Conservation (phyloP, 2,888 invertebrate species). For the Bombylius discolor region DNA sequence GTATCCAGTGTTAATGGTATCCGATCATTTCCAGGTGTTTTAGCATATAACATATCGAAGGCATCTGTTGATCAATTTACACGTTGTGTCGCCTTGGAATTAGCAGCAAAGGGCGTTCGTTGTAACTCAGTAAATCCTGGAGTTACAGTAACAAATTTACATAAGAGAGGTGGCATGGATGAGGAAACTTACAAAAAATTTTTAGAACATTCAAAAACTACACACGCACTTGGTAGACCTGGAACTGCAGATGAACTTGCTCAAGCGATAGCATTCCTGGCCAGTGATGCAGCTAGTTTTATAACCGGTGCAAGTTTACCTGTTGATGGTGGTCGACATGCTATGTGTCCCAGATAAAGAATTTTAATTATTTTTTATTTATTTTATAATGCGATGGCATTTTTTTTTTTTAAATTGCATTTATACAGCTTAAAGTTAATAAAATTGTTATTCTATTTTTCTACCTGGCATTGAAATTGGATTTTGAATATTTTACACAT, state of each 20-base stretch:
- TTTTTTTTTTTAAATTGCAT: background rate
- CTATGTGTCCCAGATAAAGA: conserved; percentile 77
- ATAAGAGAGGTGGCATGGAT: conserved; percentile 72
- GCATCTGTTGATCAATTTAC: conserved; percentile 92
- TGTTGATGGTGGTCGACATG: conserved; percentile 90
- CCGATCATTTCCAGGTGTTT: conserved; percentile 75
- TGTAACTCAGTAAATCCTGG: conserved; percentile 88
- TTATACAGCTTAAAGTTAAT: background rate
- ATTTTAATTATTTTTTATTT: background rate
- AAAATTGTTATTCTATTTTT: too few relatives aligned
- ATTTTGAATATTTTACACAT: too few relatives aligned
- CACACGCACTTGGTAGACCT: conserved; percentile 83
- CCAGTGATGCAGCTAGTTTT: conserved; percentile 75
- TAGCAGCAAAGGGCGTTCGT: conserved; percentile 68
- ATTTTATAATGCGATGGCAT: background rate
- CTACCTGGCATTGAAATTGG: too few relatives aligned
- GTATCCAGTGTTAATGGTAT: conserved; percentile 90
- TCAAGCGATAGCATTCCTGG: conserved; percentile 78
- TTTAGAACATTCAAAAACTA: conserved; percentile 68
- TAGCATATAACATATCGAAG: conserved; percentile 89
- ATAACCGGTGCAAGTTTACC: conserved; percentile 82
- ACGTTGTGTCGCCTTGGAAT: conserved; percentile 76
- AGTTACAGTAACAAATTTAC: conserved; percentile 78
- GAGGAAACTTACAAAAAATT: conserved; percentile 73
- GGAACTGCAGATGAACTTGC: conserved; percentile 81